Evolutionary conservation across 2,888 invertebrate species (phyloP), one percentile per base, ranked within the genome.

Genomic region (Yponomeuta sedellus): DNA sequence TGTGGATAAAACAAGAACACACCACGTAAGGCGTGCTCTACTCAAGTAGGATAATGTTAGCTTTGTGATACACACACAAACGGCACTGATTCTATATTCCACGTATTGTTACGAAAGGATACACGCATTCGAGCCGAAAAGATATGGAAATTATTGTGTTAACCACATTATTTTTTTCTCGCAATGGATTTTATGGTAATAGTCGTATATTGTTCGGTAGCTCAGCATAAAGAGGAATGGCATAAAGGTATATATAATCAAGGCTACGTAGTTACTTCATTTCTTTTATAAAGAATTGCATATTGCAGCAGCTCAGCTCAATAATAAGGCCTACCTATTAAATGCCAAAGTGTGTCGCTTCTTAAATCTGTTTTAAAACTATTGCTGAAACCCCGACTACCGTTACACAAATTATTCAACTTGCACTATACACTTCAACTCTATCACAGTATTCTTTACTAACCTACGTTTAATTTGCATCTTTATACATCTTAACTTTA

Each of bases 31-130:
- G 74, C 77, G 78, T 77, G 79, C 82, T 83, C 12, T 61, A 61
- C 61, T 85, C 82, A 84, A 80, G 77, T 77, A 80, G 83, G 82
- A 84, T 86, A 84, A 85, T 76, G 67, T 59, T 69, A 75, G 66
- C 82, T 85, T 86, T 86, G 83, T 84, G 81, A 72, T 73, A 61
- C 34, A 61, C 6, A 25, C 61, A 61, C 34, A 34, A 16, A 10
- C 61, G 28, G 11, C 16, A 28, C 61, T 12, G 61, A 61, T 61
- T 34, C 22, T n/a, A 22, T n/a, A 61, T 61, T 61, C 61, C 25
- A 19, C 12, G 19, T 22, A 19, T 58, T 22, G 20, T 19, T 22
- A 58, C 4, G 20, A 58, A 10, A 10, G 10, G 58, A 58, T 8
- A 19, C 58, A 58, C 58, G 58, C 44, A 52, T 12, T 52, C 44